Evolutionary conservation across 1,140 invertebrate genomes (phyloP), one percentile per base, ranked within the genome.

Genomic region (Rhynchophorus ferrugineus): DNA sequence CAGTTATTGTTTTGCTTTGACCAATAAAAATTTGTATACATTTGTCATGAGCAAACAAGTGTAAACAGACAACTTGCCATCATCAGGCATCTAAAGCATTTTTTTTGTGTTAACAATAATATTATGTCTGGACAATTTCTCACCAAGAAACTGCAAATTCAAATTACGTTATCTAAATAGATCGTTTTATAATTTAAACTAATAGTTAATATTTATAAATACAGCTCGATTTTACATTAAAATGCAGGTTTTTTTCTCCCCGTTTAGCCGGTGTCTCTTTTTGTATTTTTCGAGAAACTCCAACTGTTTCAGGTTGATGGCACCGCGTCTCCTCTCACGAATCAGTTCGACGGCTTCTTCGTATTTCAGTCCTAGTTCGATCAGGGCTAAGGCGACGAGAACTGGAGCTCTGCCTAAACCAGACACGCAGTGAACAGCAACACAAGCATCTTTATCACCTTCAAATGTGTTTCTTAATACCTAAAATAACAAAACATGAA

Each of bases 341-440:
- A 92, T 92, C 35, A 90, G 73, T 67, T 89, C 85, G 34, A 93
- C 87, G 43, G 89, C 89, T 72, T 93, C 89, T 66, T 91, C 87
- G 66, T 87, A 91, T 58, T 87, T 87, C 73, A 92, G 83, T 35
- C 90, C 90, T 37, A 90, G 76, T 71, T 93, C 90, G 58, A 92
- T 87, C 16, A 92, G 75, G 52, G 89, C 88, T 41, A 93, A 70
- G 39, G 89, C 90, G 16, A 93, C 90, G 56, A 93, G 73, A 5
- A 93, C 87, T 37, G 90, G 89, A 56, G 89, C 88, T 64, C 89
- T 76, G 43, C 89, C 89, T 29, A 91, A 75, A 48, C 89, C 89
- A 53, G 87, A 35, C 24, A 92, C 87, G 71, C 89, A 92, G 66
- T 93, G 89, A 18, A 92, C 88, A 34, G 89, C 90, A 7, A 93